Percentiles rank a stretch among this genome's conserved stretches.
Evolutionary conservation across 2,888 invertebrate species (phyloP).

Genomic region (Synanthedon formicaeformis): DNA sequence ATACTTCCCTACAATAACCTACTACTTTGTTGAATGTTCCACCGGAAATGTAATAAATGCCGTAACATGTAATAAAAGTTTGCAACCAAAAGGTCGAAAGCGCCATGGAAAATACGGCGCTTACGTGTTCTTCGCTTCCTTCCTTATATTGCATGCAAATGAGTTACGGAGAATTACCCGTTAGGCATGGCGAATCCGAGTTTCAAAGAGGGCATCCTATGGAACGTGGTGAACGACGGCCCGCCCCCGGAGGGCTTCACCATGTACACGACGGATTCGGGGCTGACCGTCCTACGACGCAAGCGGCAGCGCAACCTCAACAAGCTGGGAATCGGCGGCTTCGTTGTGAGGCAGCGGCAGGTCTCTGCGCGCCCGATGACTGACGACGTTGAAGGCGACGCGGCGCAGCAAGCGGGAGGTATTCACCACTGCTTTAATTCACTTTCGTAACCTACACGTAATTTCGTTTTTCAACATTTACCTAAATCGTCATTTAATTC

Average conservation of each 20-base stretch:
- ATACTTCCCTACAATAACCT: too few species aligned
- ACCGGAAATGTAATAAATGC: too few species aligned
- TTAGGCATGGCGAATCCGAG: slow-evolving; percentile 23
- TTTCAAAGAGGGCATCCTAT: slow-evolving; percentile 87
- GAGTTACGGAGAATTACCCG: too few species aligned
- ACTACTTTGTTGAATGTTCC: too few species aligned
- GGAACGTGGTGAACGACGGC: slow-evolving; percentile 81
- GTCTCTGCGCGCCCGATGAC: slow-evolving; percentile 41
- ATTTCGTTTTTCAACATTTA: too few species aligned
- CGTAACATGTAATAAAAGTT: too few species aligned
- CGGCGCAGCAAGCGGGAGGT: slow-evolving; percentile 39
- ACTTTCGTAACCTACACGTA: background rate
- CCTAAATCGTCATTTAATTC: too few species aligned
- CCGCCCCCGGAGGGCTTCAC: slow-evolving; percentile 88
- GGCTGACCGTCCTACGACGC: slow-evolving; percentile 81
- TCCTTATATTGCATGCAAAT: too few species aligned
- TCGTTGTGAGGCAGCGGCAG: slow-evolving; percentile 81
- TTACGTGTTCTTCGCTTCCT: too few species aligned
- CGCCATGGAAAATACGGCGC: too few species aligned
- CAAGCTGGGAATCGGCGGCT: slow-evolving; percentile 90
- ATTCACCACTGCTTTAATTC: slow-evolving; percentile 8
- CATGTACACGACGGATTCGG: slow-evolving; percentile 82
- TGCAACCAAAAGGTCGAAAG: too few species aligned
- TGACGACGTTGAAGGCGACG: slow-evolving; percentile 50
- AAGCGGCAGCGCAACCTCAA: slow-evolving; percentile 90